Evolutionary conservation across 2,797 vertebrate genomes (phyloP).

Genomic region (Simalia tracyae): DNA sequence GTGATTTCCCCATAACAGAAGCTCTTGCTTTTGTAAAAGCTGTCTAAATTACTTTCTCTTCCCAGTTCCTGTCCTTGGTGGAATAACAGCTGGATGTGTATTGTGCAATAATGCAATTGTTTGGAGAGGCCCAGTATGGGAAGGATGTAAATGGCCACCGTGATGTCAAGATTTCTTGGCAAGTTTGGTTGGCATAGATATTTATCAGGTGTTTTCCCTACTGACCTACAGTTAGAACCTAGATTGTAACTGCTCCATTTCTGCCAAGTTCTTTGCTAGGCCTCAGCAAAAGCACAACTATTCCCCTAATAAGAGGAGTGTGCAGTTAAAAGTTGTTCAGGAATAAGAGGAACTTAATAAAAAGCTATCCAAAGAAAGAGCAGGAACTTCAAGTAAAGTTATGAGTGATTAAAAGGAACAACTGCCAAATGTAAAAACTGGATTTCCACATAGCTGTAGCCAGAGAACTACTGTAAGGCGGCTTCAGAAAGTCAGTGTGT

Average conservation of each 20-base stretch:
- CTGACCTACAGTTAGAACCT: constrained; percentile 15
- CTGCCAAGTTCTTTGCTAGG: background rate
- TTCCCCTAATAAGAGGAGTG: background rate
- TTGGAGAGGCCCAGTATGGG: background rate
- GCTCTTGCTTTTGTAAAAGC: background rate
- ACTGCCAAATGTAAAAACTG: background rate
- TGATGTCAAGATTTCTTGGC: constrained; percentile 14
- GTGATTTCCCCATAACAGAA: background rate
- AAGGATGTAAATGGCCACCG: background rate
- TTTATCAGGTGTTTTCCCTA: constrained; percentile 34
- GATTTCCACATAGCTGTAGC: background rate
- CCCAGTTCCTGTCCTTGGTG: background rate
- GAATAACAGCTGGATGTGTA: constrained; percentile 10
- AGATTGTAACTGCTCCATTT: background rate
- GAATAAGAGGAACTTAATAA: background rate
- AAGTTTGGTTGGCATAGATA: constrained; percentile 2
- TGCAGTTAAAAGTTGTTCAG: background rate
- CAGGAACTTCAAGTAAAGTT: background rate
- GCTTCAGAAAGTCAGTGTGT: background rate
- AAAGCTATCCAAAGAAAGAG: background rate
- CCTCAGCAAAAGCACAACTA: background rate
- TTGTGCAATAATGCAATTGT: constrained; percentile 7
- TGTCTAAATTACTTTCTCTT: background rate
- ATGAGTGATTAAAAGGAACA: background rate
- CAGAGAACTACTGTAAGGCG: background rate